phyloP scores from a whole-genome alignment of 2,113 vertebrate species.

The Mobula birostris region DNA sequence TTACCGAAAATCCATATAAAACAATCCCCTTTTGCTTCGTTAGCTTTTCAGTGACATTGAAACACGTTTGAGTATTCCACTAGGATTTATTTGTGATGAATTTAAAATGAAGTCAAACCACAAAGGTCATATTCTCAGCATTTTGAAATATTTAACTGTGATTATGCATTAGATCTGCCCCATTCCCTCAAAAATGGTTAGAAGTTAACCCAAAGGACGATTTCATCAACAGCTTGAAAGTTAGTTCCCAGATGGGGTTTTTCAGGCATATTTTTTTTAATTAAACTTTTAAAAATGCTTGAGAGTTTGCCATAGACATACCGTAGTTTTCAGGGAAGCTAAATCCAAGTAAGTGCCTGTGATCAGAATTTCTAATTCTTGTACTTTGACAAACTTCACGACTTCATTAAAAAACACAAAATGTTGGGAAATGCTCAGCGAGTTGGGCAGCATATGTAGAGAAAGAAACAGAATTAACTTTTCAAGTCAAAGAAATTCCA shows the following conservation, averaged over 20 bases:
- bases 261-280: neutral
- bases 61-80: neutral
- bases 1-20: neutral
- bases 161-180: neutral
- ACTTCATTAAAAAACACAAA: too few relatives aligned
- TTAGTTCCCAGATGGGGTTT: neutral
- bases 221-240: neutral
- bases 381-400: neutral
- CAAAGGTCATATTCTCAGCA: neutral
- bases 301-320: neutral
- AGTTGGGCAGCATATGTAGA: too few relatives aligned
- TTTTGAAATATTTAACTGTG: neutral
- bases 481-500: too few relatives aligned
- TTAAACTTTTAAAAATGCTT: neutral
- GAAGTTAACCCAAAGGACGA: neutral
- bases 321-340: neutral
- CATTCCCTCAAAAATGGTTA: neutral
- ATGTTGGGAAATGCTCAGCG: too few relatives aligned
- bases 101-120: neutral
- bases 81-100: neutral
- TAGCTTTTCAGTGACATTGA: neutral
- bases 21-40: neutral
- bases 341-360: neutral
- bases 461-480: too few relatives aligned
- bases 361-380: neutral